Base-by-base conservation (phyloP, 1,140 invertebrate species). In the Pogonomyrmex californicus region DNA sequence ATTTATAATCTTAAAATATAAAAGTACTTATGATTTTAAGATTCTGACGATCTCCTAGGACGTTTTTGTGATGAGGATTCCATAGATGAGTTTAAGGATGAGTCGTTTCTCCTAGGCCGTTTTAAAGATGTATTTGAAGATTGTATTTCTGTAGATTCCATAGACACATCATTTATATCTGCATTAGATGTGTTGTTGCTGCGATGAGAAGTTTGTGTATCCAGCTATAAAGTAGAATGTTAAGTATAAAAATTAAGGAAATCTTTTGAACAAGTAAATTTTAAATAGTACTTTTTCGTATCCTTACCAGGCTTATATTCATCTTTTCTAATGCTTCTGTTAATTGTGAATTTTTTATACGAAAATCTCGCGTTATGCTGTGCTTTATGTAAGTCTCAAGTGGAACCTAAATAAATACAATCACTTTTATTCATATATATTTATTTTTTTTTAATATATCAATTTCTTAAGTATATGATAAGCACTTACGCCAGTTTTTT, bases 351-450 rank as follows among this genome's bases (percentile, higher is more conserved):
- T 95, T 95, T 75, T 94, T 93, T 38, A 96, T 95, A 90, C 96
- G 94, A 79, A 97, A 97, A 93, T 96, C 96, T 87, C 96, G 93
- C 17, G 96, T 95, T 2, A 95, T 94, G 23, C 96, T 96, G 75
- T 94, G 94, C 77, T 96, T 96, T 2, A 96, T 89, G 86, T 95
- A 96, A 90, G 95, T 95, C 1, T 95, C 93, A 56, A 97, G 90
- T 82, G 96, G 90, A 47, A 95, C 58, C 95, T 95, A 82, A 76
- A 73, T 23, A 78, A n/a, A 81, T 68, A 36, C 36, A 76, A 0
- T 47, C 33, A 4, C 36, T 60, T 68, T 0, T 7, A 12, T 38
- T 51, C 30, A 76, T 66, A 54, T 41, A n/a, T 62, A 76, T 75
- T 76, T 9, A 63, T 62, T 62, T 33, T 54, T 47, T 41, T 44